A percentile compares a stretch with the other conserved stretches of the same genome.
Conservation (phyloP, 2,888 invertebrate species). For the Cerastis rubricosa region DNA sequence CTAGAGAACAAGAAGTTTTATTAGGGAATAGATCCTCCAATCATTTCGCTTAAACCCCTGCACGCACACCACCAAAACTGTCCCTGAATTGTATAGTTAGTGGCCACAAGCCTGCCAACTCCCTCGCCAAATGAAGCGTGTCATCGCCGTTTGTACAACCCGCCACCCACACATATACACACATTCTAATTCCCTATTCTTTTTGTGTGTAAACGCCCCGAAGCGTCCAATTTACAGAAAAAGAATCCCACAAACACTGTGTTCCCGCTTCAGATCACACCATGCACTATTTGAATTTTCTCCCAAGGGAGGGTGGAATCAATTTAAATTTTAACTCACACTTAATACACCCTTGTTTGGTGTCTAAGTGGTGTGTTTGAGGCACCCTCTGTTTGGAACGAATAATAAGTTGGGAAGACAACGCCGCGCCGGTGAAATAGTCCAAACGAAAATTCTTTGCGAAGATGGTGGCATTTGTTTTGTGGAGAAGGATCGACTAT, state of each 20-base stretch:
- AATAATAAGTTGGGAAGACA: constrained; percentile 89
- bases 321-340: constrained; percentile 91
- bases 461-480: constrained; percentile 51
- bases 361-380: constrained; percentile 90
- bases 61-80: constrained; percentile 34
- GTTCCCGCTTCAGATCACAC: constrained; percentile 88
- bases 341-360: constrained; percentile 91
- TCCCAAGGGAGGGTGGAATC: constrained; percentile 88
- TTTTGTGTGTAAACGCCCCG: constrained; percentile 85
- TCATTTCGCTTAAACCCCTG: constrained; percentile 19
- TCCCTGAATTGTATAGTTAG: constrained; percentile 26
- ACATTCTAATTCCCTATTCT: constrained; percentile 75
- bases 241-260: constrained; percentile 89
- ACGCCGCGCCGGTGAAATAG: constrained; percentile 73
- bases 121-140: constrained; percentile 84
- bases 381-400: constrained; percentile 88
- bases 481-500: neutral
- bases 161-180: constrained; percentile 72
- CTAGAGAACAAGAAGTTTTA: neutral
- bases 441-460: constrained; percentile 74
- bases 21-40: constrained; percentile 4
- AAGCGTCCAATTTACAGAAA: constrained; percentile 90
- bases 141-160: constrained; percentile 76
- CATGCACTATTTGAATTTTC: constrained; percentile 89
- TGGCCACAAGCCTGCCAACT: constrained; percentile 47